Evolutionary conservation across 2,113 vertebrate genomes (phyloP).

Genomic region (Neolamprologus longior): DNA sequence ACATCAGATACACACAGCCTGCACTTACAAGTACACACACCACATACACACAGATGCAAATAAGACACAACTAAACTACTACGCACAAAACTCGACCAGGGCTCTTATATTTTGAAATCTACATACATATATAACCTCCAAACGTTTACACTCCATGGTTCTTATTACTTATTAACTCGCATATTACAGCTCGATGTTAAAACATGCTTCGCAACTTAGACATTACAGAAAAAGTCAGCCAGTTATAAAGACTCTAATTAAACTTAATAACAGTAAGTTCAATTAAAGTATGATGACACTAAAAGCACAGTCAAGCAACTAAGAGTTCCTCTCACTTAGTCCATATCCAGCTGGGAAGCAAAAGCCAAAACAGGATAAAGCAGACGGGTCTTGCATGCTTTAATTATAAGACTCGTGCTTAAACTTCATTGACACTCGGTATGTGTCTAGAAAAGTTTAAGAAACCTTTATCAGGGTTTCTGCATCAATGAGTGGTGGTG

Average conservation of each 20-base stretch:
- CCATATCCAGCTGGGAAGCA: background rate
- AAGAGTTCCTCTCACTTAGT: background rate
- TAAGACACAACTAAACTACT: background rate
- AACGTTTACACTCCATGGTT: background rate
- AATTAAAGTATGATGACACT: background rate
- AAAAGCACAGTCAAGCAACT: background rate
- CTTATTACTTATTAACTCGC: background rate
- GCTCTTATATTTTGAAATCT: background rate
- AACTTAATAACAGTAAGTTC: background rate
- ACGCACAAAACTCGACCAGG: background rate
- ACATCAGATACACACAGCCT: conserved; percentile 49
- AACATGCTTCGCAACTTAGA: background rate
- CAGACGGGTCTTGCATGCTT: background rate
- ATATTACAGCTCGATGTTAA: background rate
- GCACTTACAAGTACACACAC: conserved; percentile 8
- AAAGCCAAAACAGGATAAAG: background rate
- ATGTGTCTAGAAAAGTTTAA: background rate
- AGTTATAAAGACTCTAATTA: background rate
- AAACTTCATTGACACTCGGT: background rate
- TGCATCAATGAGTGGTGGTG: background rate
- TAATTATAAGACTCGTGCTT: background rate
- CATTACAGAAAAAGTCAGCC: background rate
- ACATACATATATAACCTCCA: background rate
- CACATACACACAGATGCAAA: background rate
- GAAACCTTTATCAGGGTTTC: background rate